A percentile compares a stretch with the other conserved stretches of the same genome.
phyloP scores from a whole-genome alignment of 2,888 invertebrate genomes.

The Drosophila nr. perissopoda region DNA sequence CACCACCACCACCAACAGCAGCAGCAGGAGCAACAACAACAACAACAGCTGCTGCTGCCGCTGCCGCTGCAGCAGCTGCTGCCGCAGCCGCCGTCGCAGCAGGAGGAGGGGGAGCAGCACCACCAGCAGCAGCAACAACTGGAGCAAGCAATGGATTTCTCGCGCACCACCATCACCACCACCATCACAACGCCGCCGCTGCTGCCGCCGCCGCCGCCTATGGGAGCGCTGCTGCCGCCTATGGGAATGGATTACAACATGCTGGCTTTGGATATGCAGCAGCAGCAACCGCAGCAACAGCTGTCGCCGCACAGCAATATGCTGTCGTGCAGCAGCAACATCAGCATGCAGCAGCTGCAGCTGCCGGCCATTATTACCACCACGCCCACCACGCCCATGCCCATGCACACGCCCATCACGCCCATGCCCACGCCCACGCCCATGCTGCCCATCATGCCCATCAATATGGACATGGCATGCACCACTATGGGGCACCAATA shows the following conservation, averaged over 20 bases:
- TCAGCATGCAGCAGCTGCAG: conserved; percentile 72
- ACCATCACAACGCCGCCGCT: conserved; percentile 59
- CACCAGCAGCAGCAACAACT: conserved; percentile 65
- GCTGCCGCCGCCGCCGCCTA: conserved; percentile 80
- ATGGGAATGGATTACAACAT: conserved; percentile 83
- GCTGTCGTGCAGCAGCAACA: conserved; percentile 70
- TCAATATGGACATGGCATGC: conserved; percentile 73
- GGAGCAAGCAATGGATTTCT: conserved; percentile 80
- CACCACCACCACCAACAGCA: conserved; percentile 36
- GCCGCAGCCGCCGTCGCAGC: conserved; percentile 71
- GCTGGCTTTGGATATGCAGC: conserved; percentile 84
- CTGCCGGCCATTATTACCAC: conserved; percentile 85
- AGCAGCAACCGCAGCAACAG: conserved; percentile 76
- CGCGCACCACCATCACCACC: conserved; percentile 68
- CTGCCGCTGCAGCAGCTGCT: conserved; percentile 39
- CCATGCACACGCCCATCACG: conserved; percentile 51
- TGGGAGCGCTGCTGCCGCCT: conserved; percentile 81
- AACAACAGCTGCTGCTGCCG: conserved; percentile 28
- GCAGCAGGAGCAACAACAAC: conserved; percentile 50
- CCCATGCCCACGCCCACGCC: conserved; percentile 67
- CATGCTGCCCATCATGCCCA: conserved; percentile 50
- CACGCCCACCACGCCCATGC: conserved; percentile 64
- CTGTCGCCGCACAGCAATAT: conserved; percentile 77
- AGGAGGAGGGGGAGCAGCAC: conserved; percentile 61
- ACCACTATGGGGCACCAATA: conserved; percentile 81